phyloP scores from a whole-genome alignment of 23 tunicate species.

The Diplosoma virens region DNA sequence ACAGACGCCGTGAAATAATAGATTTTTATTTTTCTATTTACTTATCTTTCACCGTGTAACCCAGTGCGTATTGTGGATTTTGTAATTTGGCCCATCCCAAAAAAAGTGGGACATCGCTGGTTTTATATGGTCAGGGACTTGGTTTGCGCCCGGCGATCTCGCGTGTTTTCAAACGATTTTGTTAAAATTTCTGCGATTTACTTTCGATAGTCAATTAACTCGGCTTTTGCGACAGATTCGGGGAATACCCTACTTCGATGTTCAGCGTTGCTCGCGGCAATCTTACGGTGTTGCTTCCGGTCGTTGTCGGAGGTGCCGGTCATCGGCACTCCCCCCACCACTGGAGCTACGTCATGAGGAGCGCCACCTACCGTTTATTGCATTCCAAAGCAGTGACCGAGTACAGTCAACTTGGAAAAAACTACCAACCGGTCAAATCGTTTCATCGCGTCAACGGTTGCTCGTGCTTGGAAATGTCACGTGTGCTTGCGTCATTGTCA shows the following conservation, averaged over 20 bases:
- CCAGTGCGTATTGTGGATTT: too few relatives aligned
- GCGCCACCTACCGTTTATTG: background rate
- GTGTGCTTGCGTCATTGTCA: background rate
- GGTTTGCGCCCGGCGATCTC: too few relatives aligned
- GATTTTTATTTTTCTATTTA: too few relatives aligned
- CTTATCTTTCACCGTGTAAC: too few relatives aligned
- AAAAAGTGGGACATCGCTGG: too few relatives aligned
- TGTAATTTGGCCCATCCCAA: too few relatives aligned
- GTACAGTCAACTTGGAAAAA: background rate
- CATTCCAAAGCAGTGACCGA: background rate
- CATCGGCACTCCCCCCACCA: constrained; percentile 1
- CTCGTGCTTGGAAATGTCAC: background rate
- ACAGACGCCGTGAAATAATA: too few relatives aligned
- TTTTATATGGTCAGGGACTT: too few relatives aligned
- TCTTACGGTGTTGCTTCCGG: constrained; percentile 7
- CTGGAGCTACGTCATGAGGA: constrained; percentile 8
- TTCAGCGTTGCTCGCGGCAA: constrained; percentile 1
- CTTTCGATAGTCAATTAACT: too few relatives aligned
- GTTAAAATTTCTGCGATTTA: too few relatives aligned
- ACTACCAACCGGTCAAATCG: background rate
- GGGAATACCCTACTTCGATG: constrained; percentile 1
- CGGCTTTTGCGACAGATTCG: too few relatives aligned
- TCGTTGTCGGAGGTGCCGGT: background rate
- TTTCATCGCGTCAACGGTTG: background rate
- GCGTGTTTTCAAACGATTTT: too few relatives aligned